Evolutionary conservation across 1,140 invertebrate genomes (phyloP).

Genomic region (Drosophila serrata): DNA sequence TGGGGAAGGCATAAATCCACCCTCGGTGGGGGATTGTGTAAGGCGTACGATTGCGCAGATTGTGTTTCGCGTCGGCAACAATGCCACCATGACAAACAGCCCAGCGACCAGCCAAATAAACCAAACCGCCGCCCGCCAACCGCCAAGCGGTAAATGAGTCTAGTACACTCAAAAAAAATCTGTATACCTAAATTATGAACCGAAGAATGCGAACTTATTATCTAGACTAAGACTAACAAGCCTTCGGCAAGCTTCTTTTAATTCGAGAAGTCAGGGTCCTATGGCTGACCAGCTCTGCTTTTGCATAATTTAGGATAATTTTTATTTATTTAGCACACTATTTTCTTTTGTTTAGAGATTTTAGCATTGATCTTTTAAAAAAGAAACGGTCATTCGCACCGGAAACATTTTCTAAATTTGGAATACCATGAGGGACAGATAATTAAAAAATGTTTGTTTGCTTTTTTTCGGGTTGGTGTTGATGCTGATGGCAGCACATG

Average conservation of each 20-base stretch:
- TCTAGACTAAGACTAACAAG: neutral
- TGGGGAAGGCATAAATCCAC: conserved; percentile 3
- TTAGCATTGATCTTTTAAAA: neutral
- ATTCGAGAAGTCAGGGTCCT: neutral
- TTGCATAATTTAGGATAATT: neutral
- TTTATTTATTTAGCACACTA: neutral
- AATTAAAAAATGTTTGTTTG: conserved; percentile 13
- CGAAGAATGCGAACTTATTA: neutral
- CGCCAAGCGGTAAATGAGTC: conserved; percentile 30
- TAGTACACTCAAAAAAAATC: conserved; percentile 18
- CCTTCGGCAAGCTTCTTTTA: neutral
- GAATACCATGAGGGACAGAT: neutral
- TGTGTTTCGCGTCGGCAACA: conserved; percentile 78
- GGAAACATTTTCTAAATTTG: conserved; percentile 9
- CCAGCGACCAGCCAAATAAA: conserved; percentile 40
- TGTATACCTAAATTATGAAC: fast-evolving
- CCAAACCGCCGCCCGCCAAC: conserved; percentile 39
- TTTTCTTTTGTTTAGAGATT: neutral
- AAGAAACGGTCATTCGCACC: neutral
- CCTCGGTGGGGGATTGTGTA: conserved; percentile 67
- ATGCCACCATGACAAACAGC: conserved; percentile 75
- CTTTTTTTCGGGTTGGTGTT: conserved; percentile 1
- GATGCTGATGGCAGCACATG: conserved; percentile 16
- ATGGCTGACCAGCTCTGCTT: neutral
- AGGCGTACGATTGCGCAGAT: conserved; percentile 75